phyloP scores from a whole-genome alignment of 53 echinoderm and acorn worm species.

The Crossaster papposus region DNA sequence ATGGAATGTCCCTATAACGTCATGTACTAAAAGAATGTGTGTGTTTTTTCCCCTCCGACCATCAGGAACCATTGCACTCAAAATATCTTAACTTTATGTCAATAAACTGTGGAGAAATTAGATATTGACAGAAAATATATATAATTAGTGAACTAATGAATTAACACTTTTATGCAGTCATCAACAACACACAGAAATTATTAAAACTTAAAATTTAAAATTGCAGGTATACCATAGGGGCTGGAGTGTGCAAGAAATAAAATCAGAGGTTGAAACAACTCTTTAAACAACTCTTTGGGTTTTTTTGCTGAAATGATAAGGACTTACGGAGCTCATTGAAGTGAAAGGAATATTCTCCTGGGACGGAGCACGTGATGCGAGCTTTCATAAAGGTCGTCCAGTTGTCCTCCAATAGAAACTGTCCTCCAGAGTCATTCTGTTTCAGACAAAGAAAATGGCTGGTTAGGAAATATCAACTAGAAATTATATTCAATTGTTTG shows the following conservation, averaged over 20 bases:
- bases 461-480: background rate
- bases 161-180: background rate
- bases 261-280: too few species aligned
- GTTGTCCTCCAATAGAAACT: conserved; percentile 90
- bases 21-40: too few species aligned
- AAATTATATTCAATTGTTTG: too few species aligned
- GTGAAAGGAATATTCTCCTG: conserved; percentile 82
- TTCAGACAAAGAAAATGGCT: background rate
- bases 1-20: too few species aligned
- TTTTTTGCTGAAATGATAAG: background rate
- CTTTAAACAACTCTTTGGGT: too few species aligned
- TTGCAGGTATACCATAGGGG: background rate
- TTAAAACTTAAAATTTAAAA: background rate
- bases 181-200: background rate
- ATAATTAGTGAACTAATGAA: background rate
- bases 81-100: too few species aligned
- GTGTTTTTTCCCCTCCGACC: too few species aligned
- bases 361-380: conserved; percentile 88
- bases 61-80: too few species aligned
- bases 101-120: too few species aligned
- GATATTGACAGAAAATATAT: too few species aligned
- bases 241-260: too few species aligned
- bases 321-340: conserved; percentile 94
- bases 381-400: conserved; percentile 99
- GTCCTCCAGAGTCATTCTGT: conserved; percentile 96